Evolutionary conservation across 2,797 vertebrate species (phyloP), one percentile per base, ranked within the genome.

Genomic region (Tokudaia muenninki): DNA sequence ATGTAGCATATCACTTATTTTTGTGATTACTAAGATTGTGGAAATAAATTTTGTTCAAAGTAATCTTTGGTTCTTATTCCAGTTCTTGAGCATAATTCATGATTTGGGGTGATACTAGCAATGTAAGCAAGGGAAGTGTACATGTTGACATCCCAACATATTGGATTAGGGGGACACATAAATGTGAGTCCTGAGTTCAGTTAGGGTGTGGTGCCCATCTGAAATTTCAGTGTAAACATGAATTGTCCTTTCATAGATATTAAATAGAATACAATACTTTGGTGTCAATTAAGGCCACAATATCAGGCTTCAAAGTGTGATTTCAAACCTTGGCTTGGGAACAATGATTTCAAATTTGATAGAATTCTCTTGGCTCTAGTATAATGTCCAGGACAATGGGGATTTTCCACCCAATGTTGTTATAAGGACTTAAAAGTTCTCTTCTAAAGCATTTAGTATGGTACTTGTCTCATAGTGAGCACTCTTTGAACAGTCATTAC

Each of bases 21-120:
- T 52, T 17, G 93, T 87, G 21, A 77, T 22, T 94, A n/a, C 44
- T 75, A 91, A 92, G 24, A 84, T 87, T 87, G 14, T 94, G 11
- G 87, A 65, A 75, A 72, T 87, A 84, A 94, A 74, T 72, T 55
- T 93, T 5, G 83, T 63, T 87, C 26, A 74, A 80, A 90, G 31
- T 9, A 80, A 22, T 52, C 55, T 72, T 81, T 90, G 8, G 65
- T 92, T 88, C 26, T 90, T 63, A n/a, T 80, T 81, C 52, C 12
- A 37, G 84, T 81, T 86, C 79, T 84, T 75, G 61, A 89, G 44
- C 11, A 75, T 4, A 6, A 65, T 21, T 47, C 29, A 44, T 52
- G 19, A 91, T 50, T 70, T 13, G 13, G 31, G n/a, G 4, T 14
- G 91, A 3, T 37, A 59, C 74, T 16, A 84, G 16, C 24, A 82